Conservation (phyloP, 2,113 vertebrate species). For the Sander vitreus region DNA sequence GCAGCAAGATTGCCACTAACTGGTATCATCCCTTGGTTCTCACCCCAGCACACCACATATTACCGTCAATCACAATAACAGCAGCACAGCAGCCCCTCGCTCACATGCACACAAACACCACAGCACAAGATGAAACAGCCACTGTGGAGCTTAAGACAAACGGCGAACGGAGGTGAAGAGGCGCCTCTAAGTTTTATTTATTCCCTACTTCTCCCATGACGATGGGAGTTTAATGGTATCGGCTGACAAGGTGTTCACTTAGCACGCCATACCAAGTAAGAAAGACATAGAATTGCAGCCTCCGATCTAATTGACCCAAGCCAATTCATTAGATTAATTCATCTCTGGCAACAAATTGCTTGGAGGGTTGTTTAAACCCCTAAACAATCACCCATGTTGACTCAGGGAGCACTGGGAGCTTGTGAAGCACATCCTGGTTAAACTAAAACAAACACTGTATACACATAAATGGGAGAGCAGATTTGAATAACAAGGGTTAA, state of each 20-base stretch:
- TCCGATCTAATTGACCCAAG: constrained; percentile 74
- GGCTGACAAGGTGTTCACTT: constrained; percentile 73
- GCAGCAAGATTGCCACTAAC: constrained; percentile 24
- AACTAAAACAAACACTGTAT: constrained; percentile 51
- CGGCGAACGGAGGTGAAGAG: neutral
- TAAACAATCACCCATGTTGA: constrained; percentile 78
- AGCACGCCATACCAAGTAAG: constrained; percentile 52
- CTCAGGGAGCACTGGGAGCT: constrained; percentile 48
- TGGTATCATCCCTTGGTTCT: neutral
- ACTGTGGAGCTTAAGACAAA: constrained; percentile 10
- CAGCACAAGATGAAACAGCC: neutral
- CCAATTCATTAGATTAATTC: constrained; percentile 79
- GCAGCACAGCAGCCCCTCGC: neutral
- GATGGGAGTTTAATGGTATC: constrained; percentile 55
- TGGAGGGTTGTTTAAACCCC: constrained; percentile 77
- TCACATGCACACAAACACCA: constrained; percentile 9
- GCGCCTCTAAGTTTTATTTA: constrained; percentile 55
- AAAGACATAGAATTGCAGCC: constrained; percentile 67
- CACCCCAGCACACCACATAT: neutral
- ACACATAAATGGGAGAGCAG: constrained; percentile 31
- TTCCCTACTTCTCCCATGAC: constrained; percentile 49
- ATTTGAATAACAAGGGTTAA: constrained; percentile 28
- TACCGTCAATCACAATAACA: constrained; percentile 44
- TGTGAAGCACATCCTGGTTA: constrained; percentile 32
- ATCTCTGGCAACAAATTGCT: constrained; percentile 77